These are phyloP conservation scores for Conistra vaccinii DNA, from an alignment of 2,888 invertebrate species.

Conservation along the genomic window DNA sequence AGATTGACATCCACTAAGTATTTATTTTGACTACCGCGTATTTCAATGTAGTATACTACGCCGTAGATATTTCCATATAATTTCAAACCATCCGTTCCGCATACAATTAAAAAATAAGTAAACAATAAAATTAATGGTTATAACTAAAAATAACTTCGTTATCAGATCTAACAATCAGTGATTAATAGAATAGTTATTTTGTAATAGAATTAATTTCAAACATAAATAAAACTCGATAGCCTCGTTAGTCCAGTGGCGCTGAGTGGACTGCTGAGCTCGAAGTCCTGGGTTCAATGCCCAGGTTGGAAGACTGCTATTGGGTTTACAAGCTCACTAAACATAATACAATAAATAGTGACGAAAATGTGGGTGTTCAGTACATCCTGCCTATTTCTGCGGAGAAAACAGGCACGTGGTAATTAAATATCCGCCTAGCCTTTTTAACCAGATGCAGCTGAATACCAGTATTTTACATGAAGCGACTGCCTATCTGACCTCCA, in stretches of 20 bases:
- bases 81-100: not conserved
- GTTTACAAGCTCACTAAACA: not conserved
- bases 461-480: too few species aligned
- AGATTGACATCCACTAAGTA: slow-evolving; percentile 21
- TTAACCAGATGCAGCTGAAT: too few species aligned
- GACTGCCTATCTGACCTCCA: too few species aligned
- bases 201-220: not conserved
- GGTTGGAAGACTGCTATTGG: not conserved
- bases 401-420: too few species aligned
- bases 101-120: slow-evolving; percentile 6
- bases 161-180: slow-evolving; percentile 5
- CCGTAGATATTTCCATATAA: slow-evolving; percentile 13
- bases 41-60: slow-evolving; percentile 7
- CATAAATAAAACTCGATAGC: not conserved
- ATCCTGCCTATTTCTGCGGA: not conserved
- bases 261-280: not conserved
- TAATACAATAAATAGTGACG: not conserved
- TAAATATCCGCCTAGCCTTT: too few species aligned
- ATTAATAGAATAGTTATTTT: not conserved
- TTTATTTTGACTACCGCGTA: slow-evolving; percentile 17
- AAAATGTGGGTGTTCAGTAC: not conserved
- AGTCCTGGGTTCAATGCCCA: not conserved
- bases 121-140: not conserved
- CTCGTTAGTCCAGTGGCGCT: not conserved
- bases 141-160: not conserved